Percentiles rank a stretch among this genome's conserved stretches.
Evolutionary conservation across 2,888 invertebrate species (phyloP).

Genomic region (Criorhina ranunculi): DNA sequence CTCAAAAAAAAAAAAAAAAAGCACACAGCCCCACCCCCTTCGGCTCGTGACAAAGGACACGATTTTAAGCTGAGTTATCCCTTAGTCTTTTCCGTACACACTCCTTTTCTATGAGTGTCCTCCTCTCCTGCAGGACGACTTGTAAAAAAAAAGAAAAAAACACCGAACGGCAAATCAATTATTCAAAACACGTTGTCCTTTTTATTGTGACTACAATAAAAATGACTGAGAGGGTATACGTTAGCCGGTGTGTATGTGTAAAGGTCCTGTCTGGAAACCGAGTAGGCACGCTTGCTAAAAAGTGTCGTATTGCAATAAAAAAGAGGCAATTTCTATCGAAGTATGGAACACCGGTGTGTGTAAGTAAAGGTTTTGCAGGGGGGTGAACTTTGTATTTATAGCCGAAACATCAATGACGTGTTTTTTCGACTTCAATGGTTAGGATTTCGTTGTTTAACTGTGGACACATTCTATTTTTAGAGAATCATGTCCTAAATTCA

Average conservation of each 20-base stretch:
- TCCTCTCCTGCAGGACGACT: constrained; percentile 11
- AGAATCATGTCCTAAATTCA: too few species aligned
- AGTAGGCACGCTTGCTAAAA: constrained; percentile 20
- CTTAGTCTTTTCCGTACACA: constrained; percentile 53
- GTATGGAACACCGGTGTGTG: constrained; percentile 7
- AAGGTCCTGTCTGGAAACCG: constrained; percentile 2
- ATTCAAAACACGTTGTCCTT: constrained; percentile 73
- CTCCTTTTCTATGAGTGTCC: constrained; percentile 4
- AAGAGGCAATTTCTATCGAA: constrained; percentile 12
- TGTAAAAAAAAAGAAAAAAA: constrained; percentile 38
- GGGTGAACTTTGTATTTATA: constrained; percentile 28
- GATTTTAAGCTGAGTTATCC: constrained; percentile 70
- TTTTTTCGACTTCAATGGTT: constrained; percentile 2
- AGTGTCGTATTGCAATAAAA: constrained; percentile 38
- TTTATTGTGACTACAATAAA: constrained; percentile 71
- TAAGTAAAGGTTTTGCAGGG: background rate
- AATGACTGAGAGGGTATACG: constrained; percentile 44
- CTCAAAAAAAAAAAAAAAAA: constrained; percentile 39
- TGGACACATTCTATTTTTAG: constrained; percentile 34
- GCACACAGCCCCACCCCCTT: background rate
- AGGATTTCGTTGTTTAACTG: background rate
- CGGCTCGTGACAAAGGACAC: constrained; percentile 64
- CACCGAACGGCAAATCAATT: constrained; percentile 73
- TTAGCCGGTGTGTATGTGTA: background rate
- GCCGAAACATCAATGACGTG: constrained; percentile 33